Evolutionary conservation across 2,888 invertebrate species (phyloP), one percentile per base, ranked within the genome.

Genomic region (Arenicola marina): DNA sequence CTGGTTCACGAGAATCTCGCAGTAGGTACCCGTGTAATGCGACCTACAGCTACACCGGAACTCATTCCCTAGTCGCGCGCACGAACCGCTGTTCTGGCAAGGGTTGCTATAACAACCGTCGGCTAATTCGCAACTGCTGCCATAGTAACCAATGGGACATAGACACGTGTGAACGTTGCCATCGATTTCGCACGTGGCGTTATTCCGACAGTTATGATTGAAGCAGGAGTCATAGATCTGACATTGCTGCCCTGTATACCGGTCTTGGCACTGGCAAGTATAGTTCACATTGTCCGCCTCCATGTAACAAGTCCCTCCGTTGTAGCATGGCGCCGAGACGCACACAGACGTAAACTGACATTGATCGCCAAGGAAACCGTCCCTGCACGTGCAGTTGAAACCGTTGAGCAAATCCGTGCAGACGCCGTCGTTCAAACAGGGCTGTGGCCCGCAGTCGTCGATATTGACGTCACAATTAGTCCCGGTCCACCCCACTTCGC

Each of bases 1-100:
- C 79, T 94, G 93, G 82, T 95, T 94, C 53, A 94, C 91, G 75
- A 94, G 91, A 1, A 88, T 87, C 76, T 93, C 92, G 79, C 95
- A 95, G 7, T 53, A 33, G 18, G 48, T 28, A n/a, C 76, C 76
- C 11, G 71, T 71, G 55, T 55, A 67, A 1, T 73, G 74, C 18
- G 21, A 44, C 4, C 69, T 67, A 57, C 75, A 75, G 11, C 70
- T 70, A 69, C 78, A 78, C 4, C 75, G 74, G 71, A 34, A 68
- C 2, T n/a, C 38, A 38, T 55, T 33, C 3, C 32, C 59, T 2
- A 51, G 44, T n/a, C 54, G 48, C 21, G 51, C 57, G 29, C 67
- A 67, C 0, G 31, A 21, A 7, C 58, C 66, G 11, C 32, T 26
- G 31, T 61, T 61, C 1, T 18, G 15, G 44, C 66, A 66, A 7